Evolutionary conservation across 2,888 invertebrate genomes (phyloP).

Genomic region (Quadriops clusia): DNA sequence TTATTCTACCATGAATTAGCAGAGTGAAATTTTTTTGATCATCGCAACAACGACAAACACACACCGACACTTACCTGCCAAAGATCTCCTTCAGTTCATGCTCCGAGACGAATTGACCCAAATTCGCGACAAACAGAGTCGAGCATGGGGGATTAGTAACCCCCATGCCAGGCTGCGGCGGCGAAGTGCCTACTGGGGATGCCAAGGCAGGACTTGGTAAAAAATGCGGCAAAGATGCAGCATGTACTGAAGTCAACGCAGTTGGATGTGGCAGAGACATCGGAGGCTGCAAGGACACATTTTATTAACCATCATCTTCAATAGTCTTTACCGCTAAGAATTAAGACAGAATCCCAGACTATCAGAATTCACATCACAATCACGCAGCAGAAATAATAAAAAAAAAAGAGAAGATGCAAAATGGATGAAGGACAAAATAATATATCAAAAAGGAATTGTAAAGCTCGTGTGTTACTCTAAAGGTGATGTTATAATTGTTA

Average conservation of each 20-base stretch:
- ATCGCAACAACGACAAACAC: not conserved
- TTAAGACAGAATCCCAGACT: slow-evolving; percentile 24
- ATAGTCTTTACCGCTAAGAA: not conserved
- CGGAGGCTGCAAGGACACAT: slow-evolving; percentile 18
- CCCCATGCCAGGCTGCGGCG: slow-evolving; percentile 57
- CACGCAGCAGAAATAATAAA: too few species aligned
- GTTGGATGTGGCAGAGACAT: slow-evolving; percentile 40
- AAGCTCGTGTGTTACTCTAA: too few species aligned
- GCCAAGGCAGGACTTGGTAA: slow-evolving; percentile 88
- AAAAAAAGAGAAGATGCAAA: too few species aligned
- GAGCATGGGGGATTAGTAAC: slow-evolving; percentile 82
- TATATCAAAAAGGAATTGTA: too few species aligned
- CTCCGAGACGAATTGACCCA: slow-evolving; percentile 95
- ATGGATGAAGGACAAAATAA: too few species aligned
- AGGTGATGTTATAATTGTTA: too few species aligned
- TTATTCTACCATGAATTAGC: slow-evolving; percentile 1
- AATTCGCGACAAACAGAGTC: slow-evolving; percentile 96
- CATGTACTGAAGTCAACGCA: slow-evolving; percentile 59
- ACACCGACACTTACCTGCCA: slow-evolving; percentile 62
- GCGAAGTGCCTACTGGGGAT: slow-evolving; percentile 73
- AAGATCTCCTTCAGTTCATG: slow-evolving; percentile 98
- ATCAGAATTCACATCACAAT: slow-evolving; percentile 19
- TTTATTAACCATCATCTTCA: not conserved
- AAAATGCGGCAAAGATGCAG: slow-evolving; percentile 70
- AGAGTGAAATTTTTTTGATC: slow-evolving; percentile 5